Conservation (phyloP, 2,888 invertebrate species). For the Amiota minor region DNA sequence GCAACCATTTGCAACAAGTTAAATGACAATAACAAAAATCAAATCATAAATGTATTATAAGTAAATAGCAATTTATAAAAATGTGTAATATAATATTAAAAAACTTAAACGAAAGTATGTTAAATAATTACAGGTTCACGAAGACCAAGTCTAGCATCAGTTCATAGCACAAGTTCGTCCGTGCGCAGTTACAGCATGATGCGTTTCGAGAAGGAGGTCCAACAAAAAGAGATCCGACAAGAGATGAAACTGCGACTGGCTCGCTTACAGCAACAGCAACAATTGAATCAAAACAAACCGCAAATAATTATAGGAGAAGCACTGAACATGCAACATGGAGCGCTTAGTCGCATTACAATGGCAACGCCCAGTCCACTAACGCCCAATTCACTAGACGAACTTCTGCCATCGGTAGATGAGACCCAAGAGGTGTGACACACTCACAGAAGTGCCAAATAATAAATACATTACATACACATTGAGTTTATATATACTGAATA, state of each 20-base stretch:
- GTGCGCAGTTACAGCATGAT: slow-evolving; percentile 87
- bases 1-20: neutral
- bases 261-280: slow-evolving; percentile 77
- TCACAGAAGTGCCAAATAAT: too few relatives aligned
- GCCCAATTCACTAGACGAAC: slow-evolving; percentile 88
- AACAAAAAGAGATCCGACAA: slow-evolving; percentile 84
- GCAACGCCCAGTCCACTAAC: slow-evolving; percentile 84
- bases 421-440: slow-evolving; percentile 79
- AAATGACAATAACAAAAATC: too few relatives aligned
- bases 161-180: slow-evolving; percentile 88
- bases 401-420: slow-evolving; percentile 86
- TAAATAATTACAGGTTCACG: slow-evolving; percentile 80
- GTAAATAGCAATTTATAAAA: neutral
- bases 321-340: slow-evolving; percentile 62
- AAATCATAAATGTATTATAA: neutral
- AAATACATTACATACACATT: too few relatives aligned
- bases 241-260: slow-evolving; percentile 86
- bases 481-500: too few relatives aligned
- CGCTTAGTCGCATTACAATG: slow-evolving; percentile 64
- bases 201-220: slow-evolving; percentile 85
- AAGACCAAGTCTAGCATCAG: slow-evolving; percentile 89
- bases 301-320: slow-evolving; percentile 74
- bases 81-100: neutral
- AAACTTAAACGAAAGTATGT: neutral
- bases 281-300: slow-evolving; percentile 76